Base-by-base conservation (phyloP, 2,797 vertebrate genomes). In the Orestias chungarensis region DNA sequence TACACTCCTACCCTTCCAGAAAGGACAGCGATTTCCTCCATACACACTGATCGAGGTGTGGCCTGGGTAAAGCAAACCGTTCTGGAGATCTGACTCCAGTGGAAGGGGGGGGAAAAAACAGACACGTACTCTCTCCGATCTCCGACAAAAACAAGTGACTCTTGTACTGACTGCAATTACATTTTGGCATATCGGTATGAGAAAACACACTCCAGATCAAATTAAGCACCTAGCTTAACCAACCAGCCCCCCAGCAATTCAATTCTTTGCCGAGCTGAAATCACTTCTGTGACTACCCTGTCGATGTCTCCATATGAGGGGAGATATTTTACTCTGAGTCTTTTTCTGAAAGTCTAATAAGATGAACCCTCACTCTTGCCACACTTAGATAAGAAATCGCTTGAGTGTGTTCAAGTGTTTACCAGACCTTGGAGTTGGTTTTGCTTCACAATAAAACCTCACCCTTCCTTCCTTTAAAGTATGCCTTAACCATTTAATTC, bases 101-200 rank as follows among this genome's bases (percentile, higher is more conserved):
- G 4, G 77, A 76, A 66, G 61, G 75, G 75, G 75, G 75, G 75
- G 75, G 67, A 57, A 82, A 74, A 87, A 82, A 74, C 79, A 35
- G 65, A 85, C 86, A 86, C 73, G 77, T 88, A 86, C 81, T 68
- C 84, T 72, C 84, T 85, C 76, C 85, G 92, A 89, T 91, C 86
- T 91, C 75, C 88, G 89, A 93, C 89, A 89, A 88, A 92, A 94
- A 92, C 87, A 86, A 80, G 73, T 68, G 17, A 85, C 89, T 91
- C 91, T 93, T 90, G 87, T 88, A 90, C 89, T 68, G 78, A 90
- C 81, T 92, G 89, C 89, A 95, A 94, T 94, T 92, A 94, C 92
- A 92, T 92, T 92, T 91, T 86, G 87, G 90, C 88, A 86, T 91
- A 93, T 93, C 92, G 83, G 88, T 85, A 80, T 87, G 88, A 93